Base-by-base conservation (phyloP, 1,140 invertebrate species). In the Andricus grossulariae region DNA sequence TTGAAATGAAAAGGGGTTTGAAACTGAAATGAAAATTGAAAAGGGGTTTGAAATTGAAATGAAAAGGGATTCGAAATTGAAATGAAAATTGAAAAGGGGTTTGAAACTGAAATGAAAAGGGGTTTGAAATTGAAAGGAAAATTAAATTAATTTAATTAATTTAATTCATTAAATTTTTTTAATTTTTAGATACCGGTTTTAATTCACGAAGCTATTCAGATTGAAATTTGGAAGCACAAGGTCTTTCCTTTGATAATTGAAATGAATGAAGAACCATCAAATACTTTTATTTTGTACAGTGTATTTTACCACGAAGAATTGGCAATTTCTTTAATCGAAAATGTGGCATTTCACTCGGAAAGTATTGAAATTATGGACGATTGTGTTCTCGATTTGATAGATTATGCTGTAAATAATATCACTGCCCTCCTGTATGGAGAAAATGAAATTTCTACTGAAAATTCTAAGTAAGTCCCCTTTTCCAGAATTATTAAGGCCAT, bases 221-320 rank as follows among this genome's bases (percentile, higher is more conserved):
- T 96, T 51, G 93, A 94, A 82, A 89, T 97, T 51, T 97, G 96
- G 96, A 95, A 95, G 77, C 89, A 94, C 51, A 95, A 95, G 83
- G 92, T 96, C 39, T 93, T 96, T 77, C 95, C 95, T 3, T 89
- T 94, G 86, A 89, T 97, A n/a, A 83, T 96, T 13, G 93, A 94
- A 84, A 84, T 94, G 21, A 92, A 94, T 80, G 92, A 92, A 1
- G 92, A 95, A 71, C 93, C 95, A 0, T 85, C 92, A 51, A 94
- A 94, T 82, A 95, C 94, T 2, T 96, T 97, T 83, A 90, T 96
- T 8, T 90, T 95, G 49, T 96, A 95, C 82, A 95, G 95, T 78
- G 92, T 95, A 80, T 89, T 96, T 39, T 96, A 95, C 89, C 95
- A 96, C 80, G 95, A 96, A 89, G 93, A 93, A 10, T 92, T 94